Base-by-base conservation (phyloP, 2,888 invertebrate genomes). In the Ypsolopha sequella region DNA sequence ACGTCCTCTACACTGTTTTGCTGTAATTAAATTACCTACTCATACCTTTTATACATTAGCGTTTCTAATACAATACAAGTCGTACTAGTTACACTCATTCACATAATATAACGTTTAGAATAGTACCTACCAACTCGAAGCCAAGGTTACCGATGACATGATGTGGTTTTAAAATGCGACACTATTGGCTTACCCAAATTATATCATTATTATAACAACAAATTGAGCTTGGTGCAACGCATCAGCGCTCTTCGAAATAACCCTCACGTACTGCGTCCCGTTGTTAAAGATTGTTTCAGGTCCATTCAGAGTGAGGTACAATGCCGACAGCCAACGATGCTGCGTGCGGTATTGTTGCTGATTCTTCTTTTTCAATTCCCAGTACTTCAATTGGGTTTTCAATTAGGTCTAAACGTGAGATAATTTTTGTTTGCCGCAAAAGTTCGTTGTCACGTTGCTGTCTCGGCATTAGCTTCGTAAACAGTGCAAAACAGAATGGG, bases 201-300 rank as follows among this genome's bases (percentile, higher is more conserved):
- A 47, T 36, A 14, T 47, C 38, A 47, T 14, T 14, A 36, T 45
- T 24, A 45, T 45, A 34, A 34, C 8, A 35, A 36, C 13, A 43
- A 43, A 43, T 43, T 38, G 36, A 35, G 47, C 13, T 13, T 47
- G 47, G 36, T 38, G 51, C 60, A 62, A 62, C 66, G 68, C 67
- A 60, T 60, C 60, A 60, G 54, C 58, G 63, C 60, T 52, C 61
- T 61, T 66, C 11, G n/a, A 47, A 47, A 47, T 47, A 47, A 36
- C 36, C 43, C 47, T 35, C 47, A 47, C 47, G 47, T 47, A 47
- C 13, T 13, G 13, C 36, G 36, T 47, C 47, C 47, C 47, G 47
- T 47, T 47, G 47, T 36, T 14, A 36, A 36, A 38, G 36, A 47
- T 47, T 47, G 47, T 47, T 47, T 47, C 36, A 38, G 47, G 36